These are phyloP conservation scores for Rhodeus uyekii DNA, from an alignment of 2,797 vertebrate genomes.

Conservation along the genomic window DNA sequence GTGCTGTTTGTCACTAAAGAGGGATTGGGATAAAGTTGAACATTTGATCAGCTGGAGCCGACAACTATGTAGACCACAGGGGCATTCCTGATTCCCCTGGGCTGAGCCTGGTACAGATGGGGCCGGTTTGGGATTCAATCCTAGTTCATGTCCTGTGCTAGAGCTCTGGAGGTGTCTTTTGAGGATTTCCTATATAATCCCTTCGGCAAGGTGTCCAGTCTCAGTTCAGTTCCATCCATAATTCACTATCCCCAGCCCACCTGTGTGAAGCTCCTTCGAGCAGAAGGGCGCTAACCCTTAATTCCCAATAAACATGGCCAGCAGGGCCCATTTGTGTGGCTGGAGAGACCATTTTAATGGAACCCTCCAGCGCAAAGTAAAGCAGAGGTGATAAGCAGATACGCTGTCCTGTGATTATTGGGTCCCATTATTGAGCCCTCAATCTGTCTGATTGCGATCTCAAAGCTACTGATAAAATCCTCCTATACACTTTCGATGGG, in stretches of 20 bases:
- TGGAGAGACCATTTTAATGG: slow-evolving; percentile 55
- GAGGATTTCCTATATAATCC: slow-evolving; percentile 53
- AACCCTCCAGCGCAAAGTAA: slow-evolving; percentile 63
- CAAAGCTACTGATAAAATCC: slow-evolving; percentile 65
- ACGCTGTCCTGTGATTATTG: slow-evolving; percentile 70
- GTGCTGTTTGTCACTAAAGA: slow-evolving; percentile 11
- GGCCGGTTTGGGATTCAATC: slow-evolving; percentile 40
- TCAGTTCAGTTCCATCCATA: slow-evolving; percentile 51
- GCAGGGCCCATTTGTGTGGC: not conserved
- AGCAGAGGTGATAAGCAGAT: slow-evolving; percentile 72
- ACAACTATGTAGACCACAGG: slow-evolving; percentile 42
- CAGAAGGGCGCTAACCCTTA: slow-evolving; percentile 57
- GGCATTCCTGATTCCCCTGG: slow-evolving; percentile 38
- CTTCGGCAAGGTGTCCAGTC: slow-evolving; percentile 45
- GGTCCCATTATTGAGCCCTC: slow-evolving; percentile 76
- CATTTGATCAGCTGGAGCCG: slow-evolving; percentile 43
- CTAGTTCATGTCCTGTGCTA: slow-evolving; percentile 40
- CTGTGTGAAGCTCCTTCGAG: slow-evolving; percentile 39
- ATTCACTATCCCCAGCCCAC: slow-evolving; percentile 42
- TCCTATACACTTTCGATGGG: slow-evolving; percentile 47
- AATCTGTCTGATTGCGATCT: slow-evolving; percentile 73
- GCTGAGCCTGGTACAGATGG: slow-evolving; percentile 40
- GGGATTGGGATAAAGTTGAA: not conserved
- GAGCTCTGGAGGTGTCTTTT: slow-evolving; percentile 44
- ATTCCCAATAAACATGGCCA: slow-evolving; percentile 34